Conservation (phyloP, 1,140 invertebrate genomes). For the Drosophila burlai region DNA sequence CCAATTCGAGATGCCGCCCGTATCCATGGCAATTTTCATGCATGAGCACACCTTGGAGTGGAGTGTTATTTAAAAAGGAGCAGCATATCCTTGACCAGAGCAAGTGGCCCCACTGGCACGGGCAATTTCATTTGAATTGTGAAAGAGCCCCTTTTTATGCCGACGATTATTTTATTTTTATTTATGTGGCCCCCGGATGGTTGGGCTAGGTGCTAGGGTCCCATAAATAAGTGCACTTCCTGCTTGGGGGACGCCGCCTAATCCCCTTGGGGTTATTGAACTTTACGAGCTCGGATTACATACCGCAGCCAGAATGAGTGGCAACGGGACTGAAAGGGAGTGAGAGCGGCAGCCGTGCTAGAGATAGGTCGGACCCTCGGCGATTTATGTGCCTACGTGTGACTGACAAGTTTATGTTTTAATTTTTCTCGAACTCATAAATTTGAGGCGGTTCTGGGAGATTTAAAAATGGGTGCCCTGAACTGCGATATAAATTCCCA, state of each 20-base stretch:
- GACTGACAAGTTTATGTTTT: slow-evolving; percentile 80
- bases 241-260: slow-evolving; percentile 30
- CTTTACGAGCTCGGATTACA: slow-evolving; percentile 73
- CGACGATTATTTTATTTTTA: slow-evolving; percentile 55
- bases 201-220: slow-evolving; percentile 17
- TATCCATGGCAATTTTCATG: slow-evolving; percentile 65
- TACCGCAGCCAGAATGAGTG: slow-evolving; percentile 40
- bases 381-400: slow-evolving; percentile 75
- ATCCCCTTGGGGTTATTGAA: slow-evolving; percentile 66
- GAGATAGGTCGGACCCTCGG: not conserved
- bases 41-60: slow-evolving; percentile 56
- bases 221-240: slow-evolving; percentile 76
- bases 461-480: slow-evolving; percentile 57
- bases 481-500: slow-evolving; percentile 63
- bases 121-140: slow-evolving; percentile 82
- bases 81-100: slow-evolving; percentile 61
- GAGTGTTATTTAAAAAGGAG: slow-evolving; percentile 65
- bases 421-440: slow-evolving; percentile 61
- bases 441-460: slow-evolving; percentile 46
- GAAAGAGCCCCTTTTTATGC: slow-evolving; percentile 40
- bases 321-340: too few species aligned
- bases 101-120: slow-evolving; percentile 42
- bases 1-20: slow-evolving; percentile 8
- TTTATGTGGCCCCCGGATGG: slow-evolving; percentile 53
- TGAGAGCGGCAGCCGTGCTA: not conserved